Conservation (phyloP, 2,888 invertebrate species). For the Tenthredo scrophulariae region DNA sequence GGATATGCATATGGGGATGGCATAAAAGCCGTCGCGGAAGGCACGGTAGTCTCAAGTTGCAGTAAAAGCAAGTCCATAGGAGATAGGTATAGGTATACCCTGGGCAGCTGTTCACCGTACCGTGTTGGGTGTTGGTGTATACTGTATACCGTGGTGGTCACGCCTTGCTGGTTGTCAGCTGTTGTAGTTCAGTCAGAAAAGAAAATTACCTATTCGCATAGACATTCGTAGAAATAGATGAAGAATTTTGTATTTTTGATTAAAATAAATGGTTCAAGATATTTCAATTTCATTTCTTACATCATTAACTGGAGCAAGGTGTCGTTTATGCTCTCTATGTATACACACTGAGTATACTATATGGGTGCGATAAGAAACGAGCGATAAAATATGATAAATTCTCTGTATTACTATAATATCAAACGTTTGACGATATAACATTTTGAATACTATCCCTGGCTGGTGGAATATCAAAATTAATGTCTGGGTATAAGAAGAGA, state of each 20-base stretch:
- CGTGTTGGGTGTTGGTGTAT: neutral
- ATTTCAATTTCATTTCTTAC: too few relatives aligned
- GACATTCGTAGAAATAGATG: neutral
- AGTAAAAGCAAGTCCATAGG: neutral
- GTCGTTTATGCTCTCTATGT: neutral
- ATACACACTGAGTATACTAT: neutral
- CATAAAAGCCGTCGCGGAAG: slow-evolving; percentile 4
- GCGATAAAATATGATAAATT: slow-evolving; percentile 21
- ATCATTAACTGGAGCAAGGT: too few relatives aligned
- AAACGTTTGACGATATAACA: neutral
- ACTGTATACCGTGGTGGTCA: neutral
- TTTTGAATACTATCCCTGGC: neutral
- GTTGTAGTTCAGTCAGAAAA: neutral
- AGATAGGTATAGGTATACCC: neutral
- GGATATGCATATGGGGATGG: neutral
- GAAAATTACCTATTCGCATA: neutral
- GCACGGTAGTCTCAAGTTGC: slow-evolving; percentile 38
- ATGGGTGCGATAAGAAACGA: neutral
- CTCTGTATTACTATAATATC: too few relatives aligned
- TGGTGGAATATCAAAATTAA: slow-evolving; percentile 14
- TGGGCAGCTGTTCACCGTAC: slow-evolving; percentile 1
- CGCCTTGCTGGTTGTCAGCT: slow-evolving; percentile 37
- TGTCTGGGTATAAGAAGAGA: neutral
- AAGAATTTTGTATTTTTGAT: neutral
- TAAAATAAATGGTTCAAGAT: neutral